phyloP scores from a whole-genome alignment of 2,113 vertebrate genomes.

The Salminus brasiliensis region DNA sequence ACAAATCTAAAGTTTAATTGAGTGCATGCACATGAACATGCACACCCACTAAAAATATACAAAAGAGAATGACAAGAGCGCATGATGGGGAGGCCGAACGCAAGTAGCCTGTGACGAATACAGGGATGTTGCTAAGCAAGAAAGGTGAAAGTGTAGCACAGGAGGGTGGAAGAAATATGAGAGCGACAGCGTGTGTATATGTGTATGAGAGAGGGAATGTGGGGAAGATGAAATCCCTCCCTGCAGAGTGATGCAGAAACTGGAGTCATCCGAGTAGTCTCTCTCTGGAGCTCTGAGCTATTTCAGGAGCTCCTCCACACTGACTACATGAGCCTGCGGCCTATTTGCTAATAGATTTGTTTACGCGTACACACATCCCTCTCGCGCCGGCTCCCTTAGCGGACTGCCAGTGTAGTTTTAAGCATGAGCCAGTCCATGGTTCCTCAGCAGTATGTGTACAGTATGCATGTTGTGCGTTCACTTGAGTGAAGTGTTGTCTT shows the following conservation, averaged over 20 bases:
- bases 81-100: not conserved
- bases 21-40: not conserved
- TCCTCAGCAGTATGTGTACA: not conserved
- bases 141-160: not conserved
- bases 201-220: not conserved
- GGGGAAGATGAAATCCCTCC: conserved; percentile 15
- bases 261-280: not conserved
- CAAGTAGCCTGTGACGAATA: not conserved
- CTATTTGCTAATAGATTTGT: conserved; percentile 43
- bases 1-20: conserved; percentile 10
- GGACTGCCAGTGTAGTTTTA: not conserved
- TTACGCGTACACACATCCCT: conserved; percentile 20
- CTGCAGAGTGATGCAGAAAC: conserved; percentile 20
- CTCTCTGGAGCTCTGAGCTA: conserved; percentile 29
- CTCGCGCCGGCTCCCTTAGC: not conserved
- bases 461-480: not conserved
- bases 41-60: not conserved
- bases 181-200: not conserved
- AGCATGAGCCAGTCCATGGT: not conserved
- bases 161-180: not conserved
- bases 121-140: not conserved
- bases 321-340: conserved; percentile 15
- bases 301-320: conserved; percentile 32
- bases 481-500: not conserved
- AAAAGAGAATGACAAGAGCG: not conserved